Evolutionary conservation across 2,113 vertebrate species (phyloP), one percentile per base, ranked within the genome.

Genomic region (Clupea harengus): DNA sequence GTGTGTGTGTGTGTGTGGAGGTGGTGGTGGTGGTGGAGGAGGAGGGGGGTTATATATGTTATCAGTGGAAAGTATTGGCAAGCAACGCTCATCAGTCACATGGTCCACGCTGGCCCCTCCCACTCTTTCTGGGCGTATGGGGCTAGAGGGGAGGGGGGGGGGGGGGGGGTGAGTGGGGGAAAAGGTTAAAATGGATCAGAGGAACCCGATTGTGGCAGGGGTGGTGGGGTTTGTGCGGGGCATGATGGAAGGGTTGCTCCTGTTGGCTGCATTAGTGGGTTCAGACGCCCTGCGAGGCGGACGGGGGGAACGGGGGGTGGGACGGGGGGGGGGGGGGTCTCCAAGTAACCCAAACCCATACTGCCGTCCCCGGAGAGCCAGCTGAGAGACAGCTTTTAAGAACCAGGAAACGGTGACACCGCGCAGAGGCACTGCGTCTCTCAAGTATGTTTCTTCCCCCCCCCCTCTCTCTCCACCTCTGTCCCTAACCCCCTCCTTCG

Each of bases 71-170:
- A 88, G 86, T 91, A 93, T 93, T 92, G 90, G 92, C 93, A 93
- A 85, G 72, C 72, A 39, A 78, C 72, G 90, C 88, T 85, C 90
- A 92, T 92, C 93, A 92, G 93, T 94, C 92, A 94, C 90, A 96
- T 98, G 96, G 28, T 95, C 95, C 94, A 89, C 91, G 88, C 88
- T 94, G 94, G 92, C 94, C 90, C 95, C 93, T 94, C 93, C 94
- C 91, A 86, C 28, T 91, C 91, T 91, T 94, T 92, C 90, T 89
- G 92, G 92, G 86, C 81, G 54, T 6, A 22, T 20, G 54, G 20
- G 54, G 54, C 18, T 4, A 6, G 54, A 1, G 86, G 72, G 84
- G 47, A 57, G 82, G 46, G 46, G 86, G 72, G 84, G 47, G 78
- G 82, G 9, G 93, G 82, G 9, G 54, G 25, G 10, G 87, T 91